Evolutionary conservation across 2,113 vertebrate species (phyloP).

Genomic region (Channa maculata): DNA sequence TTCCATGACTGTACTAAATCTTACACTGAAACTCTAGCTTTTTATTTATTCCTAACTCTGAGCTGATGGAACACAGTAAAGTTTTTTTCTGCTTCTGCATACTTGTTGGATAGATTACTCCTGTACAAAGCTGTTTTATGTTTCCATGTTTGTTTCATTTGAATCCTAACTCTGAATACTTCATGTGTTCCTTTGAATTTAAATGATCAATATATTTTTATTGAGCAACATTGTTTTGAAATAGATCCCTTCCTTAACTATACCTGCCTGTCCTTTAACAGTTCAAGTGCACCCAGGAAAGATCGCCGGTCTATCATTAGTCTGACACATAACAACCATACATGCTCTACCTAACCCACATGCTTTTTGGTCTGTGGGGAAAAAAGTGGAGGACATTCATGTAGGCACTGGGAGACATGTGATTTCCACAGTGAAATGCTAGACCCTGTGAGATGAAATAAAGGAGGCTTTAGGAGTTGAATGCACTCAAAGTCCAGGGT

Average conservation of each 20-base stretch:
- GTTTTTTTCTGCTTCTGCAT: not conserved
- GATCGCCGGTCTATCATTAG: too few species aligned
- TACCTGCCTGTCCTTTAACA: not conserved
- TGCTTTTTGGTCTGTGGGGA: too few species aligned
- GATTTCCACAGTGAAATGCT: too few species aligned
- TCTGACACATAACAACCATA: too few species aligned
- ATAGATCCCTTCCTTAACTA: too few species aligned
- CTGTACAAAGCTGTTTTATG: slow-evolving; percentile 5
- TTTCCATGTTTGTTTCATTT: not conserved
- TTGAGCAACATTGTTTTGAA: too few species aligned
- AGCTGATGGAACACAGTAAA: not conserved
- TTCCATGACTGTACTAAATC: too few species aligned
- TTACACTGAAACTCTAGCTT: not conserved
- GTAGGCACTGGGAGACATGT: too few species aligned
- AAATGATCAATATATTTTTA: slow-evolving; percentile 1
- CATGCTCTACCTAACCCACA: too few species aligned
- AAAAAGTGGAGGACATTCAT: too few species aligned
- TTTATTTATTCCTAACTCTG: slow-evolving; percentile 8
- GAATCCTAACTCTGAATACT: not conserved
- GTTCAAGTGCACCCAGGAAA: too few species aligned
- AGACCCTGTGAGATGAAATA: slow-evolving; percentile 35
- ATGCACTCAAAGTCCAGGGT: slow-evolving; percentile 41
- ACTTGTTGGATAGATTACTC: not conserved
- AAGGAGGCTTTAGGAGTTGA: slow-evolving; percentile 28
- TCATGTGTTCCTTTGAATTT: slow-evolving; percentile 7